Evolutionary conservation across 2,797 vertebrate species (phyloP).

Genomic region (Rhinoraja longicauda): DNA sequence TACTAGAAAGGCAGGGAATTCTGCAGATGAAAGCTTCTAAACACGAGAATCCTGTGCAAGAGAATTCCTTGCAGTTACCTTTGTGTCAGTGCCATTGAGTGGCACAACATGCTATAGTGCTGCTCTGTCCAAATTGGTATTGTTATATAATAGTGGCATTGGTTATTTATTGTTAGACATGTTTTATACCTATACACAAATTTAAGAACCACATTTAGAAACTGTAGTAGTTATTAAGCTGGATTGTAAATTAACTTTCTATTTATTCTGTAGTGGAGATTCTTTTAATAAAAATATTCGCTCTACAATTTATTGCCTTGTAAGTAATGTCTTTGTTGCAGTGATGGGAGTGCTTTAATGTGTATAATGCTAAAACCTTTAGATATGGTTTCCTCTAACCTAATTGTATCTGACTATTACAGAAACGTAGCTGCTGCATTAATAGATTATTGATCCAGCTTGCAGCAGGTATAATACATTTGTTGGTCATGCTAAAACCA

Average conservation of each 20-base stretch:
- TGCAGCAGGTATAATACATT: background rate
- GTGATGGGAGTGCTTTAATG: background rate
- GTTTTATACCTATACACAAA: slow-evolving; percentile 36
- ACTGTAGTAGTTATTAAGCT: slow-evolving; percentile 20
- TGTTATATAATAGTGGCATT: slow-evolving; percentile 20
- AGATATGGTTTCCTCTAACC: background rate
- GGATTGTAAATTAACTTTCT: slow-evolving; percentile 37
- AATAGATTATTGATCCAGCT: background rate
- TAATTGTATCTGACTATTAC: background rate
- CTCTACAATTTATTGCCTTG: slow-evolving; percentile 20
- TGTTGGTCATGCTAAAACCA: background rate
- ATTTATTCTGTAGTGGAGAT: slow-evolving; percentile 38
- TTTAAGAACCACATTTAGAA: slow-evolving; percentile 27
- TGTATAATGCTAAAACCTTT: slow-evolving; percentile 18
- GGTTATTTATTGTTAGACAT: slow-evolving; percentile 33
- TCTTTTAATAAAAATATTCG: slow-evolving; percentile 37
- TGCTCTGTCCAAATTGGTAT: slow-evolving; percentile 31
- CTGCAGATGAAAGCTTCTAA: slow-evolving; percentile 5
- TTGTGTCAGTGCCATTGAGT: slow-evolving; percentile 32
- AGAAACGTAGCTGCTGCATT: background rate
- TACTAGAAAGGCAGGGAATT: background rate
- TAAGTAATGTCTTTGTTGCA: slow-evolving; percentile 26
- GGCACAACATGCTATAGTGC: slow-evolving; percentile 16
- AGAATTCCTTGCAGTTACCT: slow-evolving; percentile 20
- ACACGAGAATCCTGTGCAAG: slow-evolving; percentile 20